phyloP scores from a whole-genome alignment of 2,113 vertebrate genomes.

The Neodon shergylaensis region DNA sequence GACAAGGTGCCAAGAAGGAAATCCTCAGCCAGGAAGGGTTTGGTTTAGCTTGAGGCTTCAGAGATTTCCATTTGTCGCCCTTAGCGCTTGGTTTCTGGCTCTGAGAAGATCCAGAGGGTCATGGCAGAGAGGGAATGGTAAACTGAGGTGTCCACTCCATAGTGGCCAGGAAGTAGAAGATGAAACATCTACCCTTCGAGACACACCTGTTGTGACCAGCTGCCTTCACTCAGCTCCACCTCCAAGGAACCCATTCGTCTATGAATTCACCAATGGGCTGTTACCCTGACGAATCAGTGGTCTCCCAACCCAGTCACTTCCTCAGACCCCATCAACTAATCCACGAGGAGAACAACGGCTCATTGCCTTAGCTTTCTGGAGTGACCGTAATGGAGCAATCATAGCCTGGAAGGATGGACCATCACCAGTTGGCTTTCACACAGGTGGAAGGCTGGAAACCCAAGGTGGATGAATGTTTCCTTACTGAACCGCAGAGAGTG shows the following conservation, averaged over 20 bases:
- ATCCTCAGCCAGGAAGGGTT: background rate
- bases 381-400: background rate
- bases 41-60: no score
- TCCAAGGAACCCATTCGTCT: background rate
- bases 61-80: background rate
- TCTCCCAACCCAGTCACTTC: background rate
- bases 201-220: background rate
- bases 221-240: no score
- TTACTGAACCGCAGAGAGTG: background rate
- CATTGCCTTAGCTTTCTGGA: background rate
- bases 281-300: rapidly evolving
- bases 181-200: background rate
- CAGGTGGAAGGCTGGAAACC: background rate
- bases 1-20: background rate
- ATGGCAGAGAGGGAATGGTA: background rate
- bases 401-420: background rate
- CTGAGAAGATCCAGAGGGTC: background rate
- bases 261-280: no score
- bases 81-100: background rate
- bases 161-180: background rate
- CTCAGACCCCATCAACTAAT: background rate
- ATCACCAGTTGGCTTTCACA: no score
- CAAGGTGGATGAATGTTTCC: background rate
- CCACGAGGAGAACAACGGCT: background rate
- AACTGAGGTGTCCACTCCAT: background rate